Evolutionary conservation across 2,888 invertebrate species (phyloP), one percentile per base, ranked within the genome.

Genomic region (Germaria angustata): DNA sequence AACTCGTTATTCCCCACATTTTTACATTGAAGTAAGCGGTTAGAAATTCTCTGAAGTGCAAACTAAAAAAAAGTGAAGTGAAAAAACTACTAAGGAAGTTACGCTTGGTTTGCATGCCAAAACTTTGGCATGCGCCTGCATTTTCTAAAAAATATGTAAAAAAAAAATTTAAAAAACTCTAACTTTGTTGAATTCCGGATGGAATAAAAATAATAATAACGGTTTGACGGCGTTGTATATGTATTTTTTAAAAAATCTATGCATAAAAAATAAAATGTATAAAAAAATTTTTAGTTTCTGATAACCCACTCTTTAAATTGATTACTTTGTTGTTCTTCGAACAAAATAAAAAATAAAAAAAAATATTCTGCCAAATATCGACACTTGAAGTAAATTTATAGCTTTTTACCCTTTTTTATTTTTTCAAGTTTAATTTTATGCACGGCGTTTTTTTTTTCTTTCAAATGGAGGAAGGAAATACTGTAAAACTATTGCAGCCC

Each of bases 371-470:
- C 87, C 88, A 88, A 89, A 88, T 88, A 89, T 89, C 90, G 90
- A 87, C 87, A 88, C 90, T 90, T 89, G 88, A 89, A 86, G 85
- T 87, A 89, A 90, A 90, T 90, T 90, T 90, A 90, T 90, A 87
- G 90, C 89, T 88, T 89, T 90, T 88, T 87, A 89, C 90, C 90
- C 90, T 88, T 90, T 90, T 86, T 86, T 87, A 85, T 84, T 83
- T 63, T 63, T 22, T 32, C 7, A 9, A 22, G 51, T 69, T 77
- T 55, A 63, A 65, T 59, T 77, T 63, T 61, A 69, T 59, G 36
- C 28, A 55, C 41, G 65, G 69, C 36, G 36, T 39, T 66, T 28
- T 34, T 61, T 46, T 20, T 17, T 53, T 20, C 24, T 68, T 46
- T 36, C 53, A n/a, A 28, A 51, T 61, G 46, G 1, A 53, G 80